Conservation (phyloP, 2,888 invertebrate species). For the Caenorhabditis japonica region DNA sequence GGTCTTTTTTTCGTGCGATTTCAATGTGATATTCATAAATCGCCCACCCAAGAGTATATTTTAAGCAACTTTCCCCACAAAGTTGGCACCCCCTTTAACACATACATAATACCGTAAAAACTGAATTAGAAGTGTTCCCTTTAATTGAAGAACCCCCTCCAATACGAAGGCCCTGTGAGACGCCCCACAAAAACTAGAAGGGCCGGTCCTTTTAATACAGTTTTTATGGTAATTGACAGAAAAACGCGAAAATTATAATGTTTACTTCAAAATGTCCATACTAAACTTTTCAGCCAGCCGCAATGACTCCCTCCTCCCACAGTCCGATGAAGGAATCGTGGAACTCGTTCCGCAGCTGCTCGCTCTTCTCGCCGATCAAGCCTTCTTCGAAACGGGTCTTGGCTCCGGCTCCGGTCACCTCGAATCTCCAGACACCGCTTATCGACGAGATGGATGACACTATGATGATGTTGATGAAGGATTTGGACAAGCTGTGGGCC, state of each 20-base stretch:
- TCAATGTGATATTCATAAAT: too few relatives aligned
- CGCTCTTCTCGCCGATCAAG: conserved; percentile 40
- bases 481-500: conserved; percentile 65
- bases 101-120: not conserved
- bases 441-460: conserved; percentile 29
- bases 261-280: not conserved
- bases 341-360: conserved; percentile 44
- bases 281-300: conserved; percentile 20
- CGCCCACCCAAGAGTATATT: too few relatives aligned
- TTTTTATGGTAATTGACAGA: too few relatives aligned
- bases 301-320: conserved; percentile 4
- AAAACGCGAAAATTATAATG: too few relatives aligned
- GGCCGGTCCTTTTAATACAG: too few relatives aligned
- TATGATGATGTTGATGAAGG: conserved; percentile 57
- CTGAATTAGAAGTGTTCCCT: too few relatives aligned
- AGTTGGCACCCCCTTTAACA: too few relatives aligned
- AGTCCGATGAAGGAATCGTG: conserved; percentile 32
- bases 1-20: too few relatives aligned
- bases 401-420: not conserved
- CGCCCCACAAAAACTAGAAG: too few relatives aligned
- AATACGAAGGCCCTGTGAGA: too few relatives aligned
- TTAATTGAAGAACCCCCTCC: too few relatives aligned
- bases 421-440: conserved; percentile 9
- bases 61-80: too few relatives aligned
- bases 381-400: conserved; percentile 28